phyloP scores from a whole-genome alignment of 2,113 vertebrate species.

The Neogale vison region DNA sequence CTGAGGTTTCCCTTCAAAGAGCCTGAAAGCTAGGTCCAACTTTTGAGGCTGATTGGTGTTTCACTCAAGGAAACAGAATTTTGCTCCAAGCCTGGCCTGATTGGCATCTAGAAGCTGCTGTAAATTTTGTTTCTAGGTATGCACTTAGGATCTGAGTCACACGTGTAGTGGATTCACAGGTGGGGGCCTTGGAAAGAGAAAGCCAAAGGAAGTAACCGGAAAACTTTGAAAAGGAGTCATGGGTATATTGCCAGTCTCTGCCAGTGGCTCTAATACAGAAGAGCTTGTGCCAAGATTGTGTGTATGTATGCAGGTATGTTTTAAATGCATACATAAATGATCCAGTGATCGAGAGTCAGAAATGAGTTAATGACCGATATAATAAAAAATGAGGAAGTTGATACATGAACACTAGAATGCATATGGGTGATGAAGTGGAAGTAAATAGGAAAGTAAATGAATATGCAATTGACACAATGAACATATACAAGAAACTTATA shows the following conservation, averaged over 20 bases:
- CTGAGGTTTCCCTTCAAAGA: not conserved
- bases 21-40: not conserved
- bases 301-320: not conserved
- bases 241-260: not conserved
- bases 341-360: not conserved
- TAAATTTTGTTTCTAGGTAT: not conserved
- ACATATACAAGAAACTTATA: not conserved
- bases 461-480: not conserved
- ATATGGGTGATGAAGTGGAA: not conserved
- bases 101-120: rapidly evolving
- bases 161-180: not conserved
- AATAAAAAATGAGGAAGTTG: not conserved
- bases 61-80: not conserved
- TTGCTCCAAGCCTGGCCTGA: not conserved
- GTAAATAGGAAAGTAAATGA: not conserved
- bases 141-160: not conserved
- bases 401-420: not conserved
- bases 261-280: not conserved
- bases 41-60: not conserved
- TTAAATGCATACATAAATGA: not conserved
- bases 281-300: not conserved
- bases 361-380: not conserved
- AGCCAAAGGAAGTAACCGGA: not conserved
- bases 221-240: not conserved
- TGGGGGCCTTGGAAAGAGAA: not conserved